Evolutionary conservation across 2,888 invertebrate species (phyloP), one percentile per base, ranked within the genome.

Genomic region (Dorcus hopei): DNA sequence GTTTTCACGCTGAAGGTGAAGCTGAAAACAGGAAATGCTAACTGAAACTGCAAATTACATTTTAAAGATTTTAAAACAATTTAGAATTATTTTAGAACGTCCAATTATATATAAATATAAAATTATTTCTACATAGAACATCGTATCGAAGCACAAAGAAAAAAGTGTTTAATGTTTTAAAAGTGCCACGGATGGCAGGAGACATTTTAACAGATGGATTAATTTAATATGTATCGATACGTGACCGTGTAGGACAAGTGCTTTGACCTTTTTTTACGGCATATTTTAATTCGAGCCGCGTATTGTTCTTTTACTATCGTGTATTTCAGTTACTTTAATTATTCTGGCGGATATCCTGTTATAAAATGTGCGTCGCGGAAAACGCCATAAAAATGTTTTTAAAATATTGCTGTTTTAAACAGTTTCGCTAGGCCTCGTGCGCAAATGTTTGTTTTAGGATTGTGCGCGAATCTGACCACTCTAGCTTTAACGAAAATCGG

Each of bases 341-440:
- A 59, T 52, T 51, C 50, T 61, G 56, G 57, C 61, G 63, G 61
- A 63, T 57, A 61, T 61, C 63, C 61, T 59, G 63, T 59, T 59
- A 59, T 63, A 63, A 63, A 63, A 53, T 59, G 45, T 48, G 43
- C 45, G 39, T 54, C 39, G 54, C 39, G 54, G 38, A 52, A 54
- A 54, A 54, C 39, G 40, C 47, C 48, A 38, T 54, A 54, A 54
- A 33, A 54, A 54, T 39, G 38, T n/a, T 54, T 47, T 45, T 11
- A 23, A 45, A 45, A 45, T 45, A 45, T 45, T 45, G 23, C 11
- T 23, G 23, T 45, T 45, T 45, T 45, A 45, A 45, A 45, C 14
- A 16, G 45, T 45, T 45, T 45, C 16, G 45, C 23, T 45, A 45
- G 45, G 14, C 16, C 9, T 45, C 45, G 23, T 19, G 16, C 23